Base-by-base conservation (phyloP, 2,113 vertebrate species). In the Mesitornis unicolor region DNA sequence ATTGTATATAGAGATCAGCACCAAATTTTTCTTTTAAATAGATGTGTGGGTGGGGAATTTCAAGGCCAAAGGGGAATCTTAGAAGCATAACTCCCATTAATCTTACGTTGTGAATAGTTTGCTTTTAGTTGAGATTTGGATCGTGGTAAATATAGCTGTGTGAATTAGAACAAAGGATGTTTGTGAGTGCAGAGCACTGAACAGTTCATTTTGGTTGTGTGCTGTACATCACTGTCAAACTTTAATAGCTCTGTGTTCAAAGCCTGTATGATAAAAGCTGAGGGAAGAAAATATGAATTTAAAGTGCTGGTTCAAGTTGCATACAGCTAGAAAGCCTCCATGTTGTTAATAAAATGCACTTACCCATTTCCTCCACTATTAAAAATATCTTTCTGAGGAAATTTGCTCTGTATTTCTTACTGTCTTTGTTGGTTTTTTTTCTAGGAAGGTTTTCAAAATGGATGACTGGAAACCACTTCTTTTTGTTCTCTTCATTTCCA, bases 391-490 rank as follows among this genome's bases (percentile, higher is more conserved):
- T 68, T 67, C 57, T 73, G 12, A 53, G 31, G 38, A 11, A 83
- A 59, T 50, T 59, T 77, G 20, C 18, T 59, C 40, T 63, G 13
- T 84, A 53, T 91, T 48, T 88, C 63, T 70, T 77, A 90, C 57
- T n/a, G 35, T 56, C 9, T 60, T 67, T 75, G 7, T 54, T 93
- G 57, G 71, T 87, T 95, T 50, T 89, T 84, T 81, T 29, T 59
- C 22, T 76, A 98, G 97, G 92, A 47, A 82, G 13, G 2, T 36
- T 73, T 36, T 87, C 56, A 96, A 38, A 84, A 98, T 98, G 98
- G 90, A 91, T 85, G 64, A 45, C 35, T 96, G 93, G 84, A 97
- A 91, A 81, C 48, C 4, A 3, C 50, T 97, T n/a, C 64, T 91
- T 57, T 29, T 91, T 80, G 50, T 98, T 77, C 83, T 95, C 24